Conservation (phyloP, 2,888 invertebrate species). For the Lithodes maja region DNA sequence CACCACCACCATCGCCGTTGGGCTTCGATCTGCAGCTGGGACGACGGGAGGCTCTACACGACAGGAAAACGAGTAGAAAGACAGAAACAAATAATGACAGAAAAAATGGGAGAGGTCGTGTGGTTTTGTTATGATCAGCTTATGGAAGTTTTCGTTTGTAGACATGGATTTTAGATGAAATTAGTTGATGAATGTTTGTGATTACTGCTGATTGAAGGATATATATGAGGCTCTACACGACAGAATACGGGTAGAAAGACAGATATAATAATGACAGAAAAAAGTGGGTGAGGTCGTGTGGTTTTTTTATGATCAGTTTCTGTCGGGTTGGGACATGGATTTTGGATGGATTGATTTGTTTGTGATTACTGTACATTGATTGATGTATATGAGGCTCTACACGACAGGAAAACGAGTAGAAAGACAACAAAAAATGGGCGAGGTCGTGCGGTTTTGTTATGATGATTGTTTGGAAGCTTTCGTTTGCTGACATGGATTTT, state of each 20-base stretch:
- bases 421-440: conserved; percentile 3
- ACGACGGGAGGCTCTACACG: conserved; percentile 19
- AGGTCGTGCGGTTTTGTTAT: not conserved
- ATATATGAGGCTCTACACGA: not conserved
- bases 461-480: too few species aligned
- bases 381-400: too few species aligned
- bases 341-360: too few species aligned
- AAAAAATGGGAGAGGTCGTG: not conserved
- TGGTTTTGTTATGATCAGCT: too few species aligned
- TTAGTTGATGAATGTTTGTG: too few species aligned
- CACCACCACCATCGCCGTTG: conserved; percentile 3
- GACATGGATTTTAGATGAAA: too few species aligned
- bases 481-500: too few species aligned
- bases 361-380: too few species aligned
- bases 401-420: conserved; percentile 6
- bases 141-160: too few species aligned
- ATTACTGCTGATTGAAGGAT: too few species aligned
- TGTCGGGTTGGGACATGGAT: too few species aligned
- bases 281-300: not conserved
- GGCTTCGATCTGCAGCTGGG: conserved; percentile 47
- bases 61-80: conserved; percentile 26
- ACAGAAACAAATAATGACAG: not conserved
- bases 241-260: conserved; percentile 18
- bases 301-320: too few species aligned
- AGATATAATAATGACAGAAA: not conserved